Evolutionary conservation across 2,888 invertebrate species (phyloP).

Genomic region (Acholoe squamosa): DNA sequence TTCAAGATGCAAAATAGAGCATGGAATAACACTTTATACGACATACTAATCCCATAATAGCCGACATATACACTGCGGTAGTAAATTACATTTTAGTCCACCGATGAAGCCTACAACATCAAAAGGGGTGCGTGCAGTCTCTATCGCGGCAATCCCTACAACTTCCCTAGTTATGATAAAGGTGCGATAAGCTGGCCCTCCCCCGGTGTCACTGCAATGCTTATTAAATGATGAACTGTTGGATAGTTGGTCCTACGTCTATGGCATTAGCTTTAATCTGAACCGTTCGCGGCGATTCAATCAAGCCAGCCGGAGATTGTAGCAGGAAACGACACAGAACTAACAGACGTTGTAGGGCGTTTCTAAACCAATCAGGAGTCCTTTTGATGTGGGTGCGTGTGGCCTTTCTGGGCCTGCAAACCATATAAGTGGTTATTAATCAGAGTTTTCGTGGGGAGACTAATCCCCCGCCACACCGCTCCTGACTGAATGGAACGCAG

Average conservation of each 20-base stretch:
- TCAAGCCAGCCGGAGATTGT: background rate
- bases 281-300: constrained; percentile 11
- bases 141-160: too few relatives aligned
- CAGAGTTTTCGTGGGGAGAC: constrained; percentile 1
- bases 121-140: too few relatives aligned
- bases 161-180: too few relatives aligned
- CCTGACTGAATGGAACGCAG: background rate
- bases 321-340: background rate
- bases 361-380: background rate
- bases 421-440: constrained; percentile 22
- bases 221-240: constrained; percentile 27
- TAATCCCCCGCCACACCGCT: background rate
- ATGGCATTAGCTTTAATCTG: constrained; percentile 31
- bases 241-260: constrained; percentile 16
- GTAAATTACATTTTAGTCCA: too few relatives aligned
- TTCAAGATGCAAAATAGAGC: too few relatives aligned
- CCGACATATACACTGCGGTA: too few relatives aligned
- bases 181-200: too few relatives aligned
- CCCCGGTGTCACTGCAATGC: background rate
- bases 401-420: background rate
- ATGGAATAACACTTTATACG: too few relatives aligned
- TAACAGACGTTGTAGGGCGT: background rate
- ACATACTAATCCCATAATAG: too few relatives aligned
- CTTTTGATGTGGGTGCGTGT: background rate
- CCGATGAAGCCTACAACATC: too few relatives aligned